Evolutionary conservation across 2,888 invertebrate species (phyloP), one percentile per base, ranked within the genome.

Genomic region (Aporophyla lueneburgensis): DNA sequence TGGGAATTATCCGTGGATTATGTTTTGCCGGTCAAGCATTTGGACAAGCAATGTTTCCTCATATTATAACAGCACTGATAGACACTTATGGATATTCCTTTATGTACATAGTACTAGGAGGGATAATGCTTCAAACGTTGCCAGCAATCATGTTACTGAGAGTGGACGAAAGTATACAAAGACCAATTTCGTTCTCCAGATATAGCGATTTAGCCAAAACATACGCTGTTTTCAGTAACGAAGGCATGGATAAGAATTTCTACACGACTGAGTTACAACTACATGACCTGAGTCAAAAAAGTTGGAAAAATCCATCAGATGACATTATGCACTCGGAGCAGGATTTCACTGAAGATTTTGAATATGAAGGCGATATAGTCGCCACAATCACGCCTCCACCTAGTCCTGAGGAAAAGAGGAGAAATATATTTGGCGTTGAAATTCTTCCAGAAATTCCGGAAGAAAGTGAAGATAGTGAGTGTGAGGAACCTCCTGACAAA

Each of bases 391-490:
- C 96, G 19, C 96, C 96, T 56, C 96, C 96, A 9, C 95, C 95
- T 33, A 96, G 95, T 81, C 96, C 96, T 21, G 96, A 96, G 85
- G 96, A 96, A 85, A 96, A 94, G 78, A 92, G 95, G 71, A 93
- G 95, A 88, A 96, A 96, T 81, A 93, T 96, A 61, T 96, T 95
- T 84, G 97, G 97, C 6, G 96, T 97, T 62, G 96, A 97, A 88
- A 96, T 97, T 87, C 90, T 97, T 74, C 97, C 97, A 43, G 96
- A 97, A 91, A 97, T 97, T 90, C 95, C 96, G 6, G 97, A 97
- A 90, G 97, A 97, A 88, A 96, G 94, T 74, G 97, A 97, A 89
- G 93, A 93, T 33, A 94, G 93, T 56, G 94, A 94, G 19, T 87
- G 88, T 33, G 93, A 93, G 19, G 89, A 93, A 74, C 74, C 85